phyloP scores from a whole-genome alignment of 2,888 invertebrate species.

The Ennomos fuscantarius region DNA sequence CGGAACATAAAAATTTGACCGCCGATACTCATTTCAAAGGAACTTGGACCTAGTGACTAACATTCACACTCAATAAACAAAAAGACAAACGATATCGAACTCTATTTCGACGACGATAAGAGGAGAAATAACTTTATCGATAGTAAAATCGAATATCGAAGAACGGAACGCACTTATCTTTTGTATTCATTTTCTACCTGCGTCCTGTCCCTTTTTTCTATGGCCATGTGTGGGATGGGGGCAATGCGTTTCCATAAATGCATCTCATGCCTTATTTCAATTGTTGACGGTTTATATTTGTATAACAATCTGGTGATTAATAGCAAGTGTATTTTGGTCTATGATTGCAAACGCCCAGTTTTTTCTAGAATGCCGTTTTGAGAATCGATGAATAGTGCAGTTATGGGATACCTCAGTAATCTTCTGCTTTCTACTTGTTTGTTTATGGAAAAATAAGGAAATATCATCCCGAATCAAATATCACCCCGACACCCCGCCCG shows the following conservation, averaged over 20 bases:
- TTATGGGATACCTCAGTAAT: conserved; percentile 24
- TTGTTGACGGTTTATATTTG: conserved; percentile 45
- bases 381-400: conserved; percentile 33
- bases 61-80: conserved; percentile 34
- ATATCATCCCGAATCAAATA: neutral
- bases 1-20: conserved; percentile 77
- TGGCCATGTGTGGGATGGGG: conserved; percentile 52
- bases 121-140: conserved; percentile 16
- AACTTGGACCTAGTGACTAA: conserved; percentile 57
- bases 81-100: conserved; percentile 46
- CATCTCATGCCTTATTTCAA: conserved; percentile 37
- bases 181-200: conserved; percentile 81
- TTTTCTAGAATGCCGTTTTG: conserved; percentile 53
- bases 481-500: too few species aligned
- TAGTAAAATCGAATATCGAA: conserved; percentile 10
- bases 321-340: conserved; percentile 39
- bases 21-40: conserved; percentile 67
- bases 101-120: conserved; percentile 36
- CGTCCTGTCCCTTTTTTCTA: conserved; percentile 72
- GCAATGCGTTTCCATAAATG: conserved; percentile 15
- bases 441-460: conserved; percentile 11
- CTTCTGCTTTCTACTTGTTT: conserved; percentile 19
- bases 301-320: conserved; percentile 42
- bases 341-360: conserved; percentile 51
- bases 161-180: conserved; percentile 66